Conservation (phyloP, 2,888 invertebrate species). For the Coelinius sp. region DNA sequence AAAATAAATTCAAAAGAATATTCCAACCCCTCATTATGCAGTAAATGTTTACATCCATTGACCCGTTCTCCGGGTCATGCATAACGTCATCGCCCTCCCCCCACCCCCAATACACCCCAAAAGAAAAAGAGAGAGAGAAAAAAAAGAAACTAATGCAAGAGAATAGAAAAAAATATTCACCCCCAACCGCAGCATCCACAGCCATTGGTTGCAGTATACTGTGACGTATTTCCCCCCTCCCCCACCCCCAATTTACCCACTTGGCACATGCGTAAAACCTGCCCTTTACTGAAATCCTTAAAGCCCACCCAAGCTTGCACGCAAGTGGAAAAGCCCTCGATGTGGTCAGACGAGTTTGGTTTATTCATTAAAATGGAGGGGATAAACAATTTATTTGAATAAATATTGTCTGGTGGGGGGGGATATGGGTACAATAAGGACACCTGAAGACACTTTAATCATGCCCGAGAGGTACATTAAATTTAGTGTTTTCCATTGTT, state of each 20-base stretch:
- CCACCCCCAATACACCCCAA: not conserved
- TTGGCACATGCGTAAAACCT: slow-evolving; percentile 11
- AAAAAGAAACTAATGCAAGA: not conserved
- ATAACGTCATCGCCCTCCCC: slow-evolving; percentile 3
- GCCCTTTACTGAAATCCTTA: not conserved
- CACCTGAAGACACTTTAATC: not conserved
- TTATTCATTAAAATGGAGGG: not conserved
- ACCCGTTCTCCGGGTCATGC: slow-evolving; percentile 35
- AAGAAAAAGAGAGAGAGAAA: slow-evolving; percentile 10
- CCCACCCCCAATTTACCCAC: not conserved
- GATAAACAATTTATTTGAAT: not conserved
- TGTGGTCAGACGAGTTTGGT: not conserved
- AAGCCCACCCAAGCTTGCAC: not conserved
- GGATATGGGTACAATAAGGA: not conserved
- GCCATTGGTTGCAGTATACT: not conserved
- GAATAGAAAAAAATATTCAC: not conserved
- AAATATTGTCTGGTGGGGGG: not conserved
- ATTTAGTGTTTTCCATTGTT: no score
- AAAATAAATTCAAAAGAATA: not conserved
- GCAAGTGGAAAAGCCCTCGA: slow-evolving; percentile 8
- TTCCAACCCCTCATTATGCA: not conserved
- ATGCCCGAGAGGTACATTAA: no score
- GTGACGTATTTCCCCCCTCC: slow-evolving; percentile 2
- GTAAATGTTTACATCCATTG: slow-evolving; percentile 41
- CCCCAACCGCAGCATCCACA: not conserved